Conservation (phyloP, 2,113 vertebrate genomes). For the Progne subis region DNA sequence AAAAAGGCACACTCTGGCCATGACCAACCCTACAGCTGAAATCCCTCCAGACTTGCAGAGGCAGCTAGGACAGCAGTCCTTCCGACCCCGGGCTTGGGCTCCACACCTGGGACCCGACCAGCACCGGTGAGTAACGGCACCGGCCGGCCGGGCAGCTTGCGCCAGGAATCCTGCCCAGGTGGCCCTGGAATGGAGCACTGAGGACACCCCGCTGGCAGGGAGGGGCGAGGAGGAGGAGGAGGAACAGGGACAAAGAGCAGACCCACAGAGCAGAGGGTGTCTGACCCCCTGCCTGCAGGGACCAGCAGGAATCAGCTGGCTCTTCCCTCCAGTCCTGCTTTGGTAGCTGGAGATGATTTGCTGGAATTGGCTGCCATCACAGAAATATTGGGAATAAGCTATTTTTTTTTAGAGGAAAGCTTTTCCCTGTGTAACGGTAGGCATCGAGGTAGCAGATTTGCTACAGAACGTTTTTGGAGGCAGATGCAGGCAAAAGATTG, state of each 20-base stretch:
- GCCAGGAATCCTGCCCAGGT: constrained; percentile 13
- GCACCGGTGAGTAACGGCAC: constrained; percentile 93
- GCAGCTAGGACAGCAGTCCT: constrained; percentile 88
- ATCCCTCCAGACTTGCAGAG: constrained; percentile 93
- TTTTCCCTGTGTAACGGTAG: background rate
- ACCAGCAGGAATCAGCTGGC: background rate
- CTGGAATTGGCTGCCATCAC: background rate
- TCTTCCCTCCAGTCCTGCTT: background rate
- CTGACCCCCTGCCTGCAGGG: background rate
- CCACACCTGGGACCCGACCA: constrained; percentile 83
- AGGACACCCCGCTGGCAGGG: constrained; percentile 23
- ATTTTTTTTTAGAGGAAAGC: rapidly evolving
- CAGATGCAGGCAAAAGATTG: background rate
- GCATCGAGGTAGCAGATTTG: background rate
- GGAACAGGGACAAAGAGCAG: background rate
- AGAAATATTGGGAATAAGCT: background rate
- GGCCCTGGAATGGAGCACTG: constrained; percentile 3
- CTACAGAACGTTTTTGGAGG: background rate
- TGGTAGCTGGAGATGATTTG: background rate
- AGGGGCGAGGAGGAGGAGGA: constrained; percentile 47
- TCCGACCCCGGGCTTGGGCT: constrained; percentile 93
- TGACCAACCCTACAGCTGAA: constrained; percentile 91
- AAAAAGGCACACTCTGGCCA: constrained; percentile 98
- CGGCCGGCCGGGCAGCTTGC: constrained; percentile 61
- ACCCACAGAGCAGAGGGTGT: background rate